Evolutionary conservation across 2,113 vertebrate genomes (phyloP).

Genomic region (Mormyrus lacerda): DNA sequence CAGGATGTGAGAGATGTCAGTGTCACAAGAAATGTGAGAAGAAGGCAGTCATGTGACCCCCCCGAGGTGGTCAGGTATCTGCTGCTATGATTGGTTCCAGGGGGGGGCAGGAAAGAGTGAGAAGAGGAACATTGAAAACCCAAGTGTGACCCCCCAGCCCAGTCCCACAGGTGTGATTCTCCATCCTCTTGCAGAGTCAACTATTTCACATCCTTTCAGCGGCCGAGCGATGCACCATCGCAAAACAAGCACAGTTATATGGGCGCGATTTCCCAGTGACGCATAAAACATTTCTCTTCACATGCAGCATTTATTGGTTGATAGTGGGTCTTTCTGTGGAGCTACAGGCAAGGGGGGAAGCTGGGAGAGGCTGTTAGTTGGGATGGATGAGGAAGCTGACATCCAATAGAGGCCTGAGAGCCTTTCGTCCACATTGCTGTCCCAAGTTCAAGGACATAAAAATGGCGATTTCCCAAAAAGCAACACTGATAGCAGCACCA

Average conservation of each 20-base stretch:
- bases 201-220: background rate
- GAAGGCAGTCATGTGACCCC: background rate
- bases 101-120: background rate
- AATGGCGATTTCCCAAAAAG: constrained; percentile 35
- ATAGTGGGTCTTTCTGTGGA: constrained; percentile 99
- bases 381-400: constrained; percentile 29
- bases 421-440: background rate
- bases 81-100: background rate
- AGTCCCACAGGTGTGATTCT: background rate
- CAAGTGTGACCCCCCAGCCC: background rate
- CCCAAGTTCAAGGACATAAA: constrained; percentile 18
- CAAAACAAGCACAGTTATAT: constrained; percentile 28
- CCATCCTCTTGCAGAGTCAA: background rate
- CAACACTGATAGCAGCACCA: constrained; percentile 34
- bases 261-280: constrained; percentile 56
- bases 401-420: constrained; percentile 37
- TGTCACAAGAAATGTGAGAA: background rate
- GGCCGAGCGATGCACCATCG: constrained; percentile 13
- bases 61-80: background rate
- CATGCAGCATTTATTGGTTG: constrained; percentile 81
- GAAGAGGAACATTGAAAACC: background rate
- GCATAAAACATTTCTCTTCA: constrained; percentile 67
- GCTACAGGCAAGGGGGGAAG: constrained; percentile 43
- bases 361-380: constrained; percentile 30
- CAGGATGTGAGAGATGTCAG: background rate